Percentiles rank a stretch among this genome's conserved stretches.
phyloP scores from a whole-genome alignment of 2,888 invertebrate genomes.

The Exephanes ischioxanthus region DNA sequence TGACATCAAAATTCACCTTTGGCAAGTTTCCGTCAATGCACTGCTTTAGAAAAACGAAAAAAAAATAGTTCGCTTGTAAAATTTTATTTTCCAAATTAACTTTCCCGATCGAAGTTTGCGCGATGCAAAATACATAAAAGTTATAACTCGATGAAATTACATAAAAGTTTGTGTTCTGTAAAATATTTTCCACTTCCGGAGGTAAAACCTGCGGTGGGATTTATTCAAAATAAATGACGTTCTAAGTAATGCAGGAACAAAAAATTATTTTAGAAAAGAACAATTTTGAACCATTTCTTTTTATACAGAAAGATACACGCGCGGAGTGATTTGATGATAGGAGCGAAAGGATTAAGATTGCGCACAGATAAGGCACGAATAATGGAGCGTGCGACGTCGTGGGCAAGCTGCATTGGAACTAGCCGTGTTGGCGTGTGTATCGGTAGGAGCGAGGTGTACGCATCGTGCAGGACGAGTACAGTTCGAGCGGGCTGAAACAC shows the following conservation, averaged over 20 bases:
- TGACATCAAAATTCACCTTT: too few relatives aligned
- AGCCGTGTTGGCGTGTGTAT: slow-evolving; percentile 47
- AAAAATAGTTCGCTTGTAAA: too few relatives aligned
- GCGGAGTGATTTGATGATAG: not conserved
- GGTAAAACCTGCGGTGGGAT: too few relatives aligned
- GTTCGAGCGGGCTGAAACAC: slow-evolving; percentile 24
- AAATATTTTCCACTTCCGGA: too few relatives aligned
- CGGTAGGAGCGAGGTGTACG: slow-evolving; percentile 42
- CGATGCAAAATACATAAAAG: too few relatives aligned
- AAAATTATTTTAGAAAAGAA: not conserved
- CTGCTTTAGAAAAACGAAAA: too few relatives aligned
- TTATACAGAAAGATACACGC: not conserved
- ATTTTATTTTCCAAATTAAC: too few relatives aligned
- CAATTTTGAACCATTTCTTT: not conserved
- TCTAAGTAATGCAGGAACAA: not conserved
- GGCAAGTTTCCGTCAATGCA: too few relatives aligned
- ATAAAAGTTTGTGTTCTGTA: too few relatives aligned
- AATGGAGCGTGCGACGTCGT: slow-evolving; percentile 51
- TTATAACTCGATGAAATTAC: too few relatives aligned
- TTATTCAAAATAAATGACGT: too few relatives aligned
- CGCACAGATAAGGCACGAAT: slow-evolving; percentile 40
- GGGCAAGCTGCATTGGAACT: slow-evolving; percentile 48
- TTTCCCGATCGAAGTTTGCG: too few relatives aligned
- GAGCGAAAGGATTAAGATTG: not conserved
- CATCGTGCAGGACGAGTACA: slow-evolving; percentile 45